Evolutionary conservation across 2,113 vertebrate genomes (phyloP).

Genomic region (Syrrhaptes paradoxus): DNA sequence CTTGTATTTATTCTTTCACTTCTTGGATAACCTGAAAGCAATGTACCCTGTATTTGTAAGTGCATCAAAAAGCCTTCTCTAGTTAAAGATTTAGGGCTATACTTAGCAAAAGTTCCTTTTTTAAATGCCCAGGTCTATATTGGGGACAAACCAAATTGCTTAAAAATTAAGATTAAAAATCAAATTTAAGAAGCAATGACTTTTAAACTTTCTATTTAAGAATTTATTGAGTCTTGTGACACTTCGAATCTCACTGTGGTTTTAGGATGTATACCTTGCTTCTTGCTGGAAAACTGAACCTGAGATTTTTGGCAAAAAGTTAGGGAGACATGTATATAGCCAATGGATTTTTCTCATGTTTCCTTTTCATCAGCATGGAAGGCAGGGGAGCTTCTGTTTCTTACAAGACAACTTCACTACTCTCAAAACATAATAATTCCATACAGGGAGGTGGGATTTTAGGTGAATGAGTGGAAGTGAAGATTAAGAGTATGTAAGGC

Average conservation of each 20-base stretch:
- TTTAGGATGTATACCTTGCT: not conserved
- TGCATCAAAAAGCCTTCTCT: not conserved
- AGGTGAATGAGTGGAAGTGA: not conserved
- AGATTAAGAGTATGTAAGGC: not conserved
- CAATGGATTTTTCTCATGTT: not conserved
- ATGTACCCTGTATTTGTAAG: not conserved
- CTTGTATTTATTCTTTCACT: not conserved
- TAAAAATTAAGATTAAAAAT: no score
- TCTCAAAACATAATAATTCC: not conserved
- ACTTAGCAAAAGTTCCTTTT: not conserved
- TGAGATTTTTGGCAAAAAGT: not conserved
- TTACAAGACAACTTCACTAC: not conserved
- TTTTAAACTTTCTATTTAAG: not conserved
- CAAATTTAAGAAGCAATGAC: not conserved
- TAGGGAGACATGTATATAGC: not conserved
- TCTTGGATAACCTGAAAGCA: fast-evolving
- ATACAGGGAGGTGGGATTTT: not conserved
- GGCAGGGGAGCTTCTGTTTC: not conserved
- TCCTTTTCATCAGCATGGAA: not conserved
- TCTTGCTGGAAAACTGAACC: not conserved
- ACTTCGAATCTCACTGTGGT: not conserved
- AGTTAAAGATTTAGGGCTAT: not conserved
- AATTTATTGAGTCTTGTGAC: not conserved
- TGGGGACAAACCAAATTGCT: not conserved
- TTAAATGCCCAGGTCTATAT: not conserved